phyloP scores from a whole-genome alignment of 2,797 vertebrate species.

The Calcarius lapponicus region DNA sequence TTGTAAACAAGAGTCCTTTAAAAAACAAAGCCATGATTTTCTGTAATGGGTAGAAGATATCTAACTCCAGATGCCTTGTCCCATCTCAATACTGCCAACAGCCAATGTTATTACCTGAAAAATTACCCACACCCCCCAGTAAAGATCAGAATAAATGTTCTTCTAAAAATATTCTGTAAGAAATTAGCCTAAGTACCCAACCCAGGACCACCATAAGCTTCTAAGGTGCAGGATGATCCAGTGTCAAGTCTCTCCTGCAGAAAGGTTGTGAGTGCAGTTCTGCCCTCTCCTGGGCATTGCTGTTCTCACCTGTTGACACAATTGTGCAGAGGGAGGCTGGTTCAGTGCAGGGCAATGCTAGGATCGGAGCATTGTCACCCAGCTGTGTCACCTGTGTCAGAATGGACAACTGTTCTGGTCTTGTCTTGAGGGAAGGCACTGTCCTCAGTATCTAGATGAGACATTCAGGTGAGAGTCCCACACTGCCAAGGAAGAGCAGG shows the following conservation, averaged over 20 bases:
- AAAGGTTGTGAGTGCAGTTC: not conserved
- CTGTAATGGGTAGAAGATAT: not conserved
- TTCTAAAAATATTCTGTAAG: not conserved
- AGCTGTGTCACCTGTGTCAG: not conserved
- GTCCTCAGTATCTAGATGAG: not conserved
- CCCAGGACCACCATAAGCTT: not conserved
- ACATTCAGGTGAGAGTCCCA: not conserved
- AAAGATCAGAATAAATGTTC: not conserved
- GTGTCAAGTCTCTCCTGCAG: not conserved
- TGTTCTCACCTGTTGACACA: not conserved
- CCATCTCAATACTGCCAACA: not conserved
- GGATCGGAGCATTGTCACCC: fast-evolving
- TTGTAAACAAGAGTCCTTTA: not conserved
- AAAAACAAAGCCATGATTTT: not conserved
- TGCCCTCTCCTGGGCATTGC: not conserved
- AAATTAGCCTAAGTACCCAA: not conserved
- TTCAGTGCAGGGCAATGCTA: not conserved
- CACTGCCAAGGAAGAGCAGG: not conserved
- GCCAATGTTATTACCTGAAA: not conserved
- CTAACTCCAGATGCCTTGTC: not conserved
- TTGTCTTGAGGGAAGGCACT: not conserved
- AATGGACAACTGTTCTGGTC: fast-evolving
- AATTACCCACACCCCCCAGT: not conserved
- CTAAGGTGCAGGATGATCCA: not conserved
- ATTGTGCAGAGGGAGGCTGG: not conserved